Evolutionary conservation across 1,140 invertebrate genomes (phyloP), one percentile per base, ranked within the genome.

Genomic region (Heliconius congener): DNA sequence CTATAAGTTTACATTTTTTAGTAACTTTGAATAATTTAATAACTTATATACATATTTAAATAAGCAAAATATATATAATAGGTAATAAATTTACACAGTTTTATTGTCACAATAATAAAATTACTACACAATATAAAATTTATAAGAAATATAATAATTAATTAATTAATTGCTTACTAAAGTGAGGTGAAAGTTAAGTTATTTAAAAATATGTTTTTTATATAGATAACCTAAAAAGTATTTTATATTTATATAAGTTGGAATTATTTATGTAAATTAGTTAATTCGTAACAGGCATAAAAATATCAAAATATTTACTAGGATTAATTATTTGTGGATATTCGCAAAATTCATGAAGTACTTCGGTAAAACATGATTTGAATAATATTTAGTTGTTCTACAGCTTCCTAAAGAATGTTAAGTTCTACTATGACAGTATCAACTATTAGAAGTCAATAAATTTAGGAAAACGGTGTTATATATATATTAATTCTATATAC

Each of bases 21-120:
- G 78, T 27, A 79, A 76, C 78, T 55, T 66, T 77, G 39, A 81
- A 81, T 81, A 74, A 74, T 81, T 81, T 81, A 80, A 77, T 77
- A 81, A 50, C 75, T 81, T 77, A 81, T 77, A 81, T 81, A 77
- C 72, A 81, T 77, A 77, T 66, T 52, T 77, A 73, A 78, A 23
- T n/a, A 71, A 73, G 8, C 66, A 76, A 76, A 76, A 18, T 70
- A 70, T 71, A 76, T 71, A 76, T 76, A 30, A 39, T 71, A 76
- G n/a, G 60, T 39, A 76, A 70, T 76, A 50, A 27, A 74, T 71
- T 76, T 84, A 84, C 76, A 81, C 39, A 85, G 76, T 83, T 83
- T 85, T 85, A 85, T 85, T 85, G 84, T 85, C 84, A 81, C 80
- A 83, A 79, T 84, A 80, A 80, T 76, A 18, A 76, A 66, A 76